Base-by-base conservation (phyloP, 2,797 vertebrate species). In the Hipposideros larvatus region DNA sequence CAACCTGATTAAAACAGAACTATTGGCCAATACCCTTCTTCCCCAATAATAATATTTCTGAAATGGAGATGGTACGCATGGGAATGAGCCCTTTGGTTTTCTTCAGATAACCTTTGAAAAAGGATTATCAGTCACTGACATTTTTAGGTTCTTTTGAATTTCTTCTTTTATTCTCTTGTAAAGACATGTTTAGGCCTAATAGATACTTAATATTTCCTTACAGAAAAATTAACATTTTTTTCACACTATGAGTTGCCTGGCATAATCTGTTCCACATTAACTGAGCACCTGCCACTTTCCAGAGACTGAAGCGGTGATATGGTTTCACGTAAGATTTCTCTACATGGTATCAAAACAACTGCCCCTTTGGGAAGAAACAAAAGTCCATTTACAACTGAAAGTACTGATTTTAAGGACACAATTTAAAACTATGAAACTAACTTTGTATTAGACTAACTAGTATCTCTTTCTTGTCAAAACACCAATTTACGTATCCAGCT, bases 361-460 rank as follows among this genome's bases (percentile, higher is more conserved):
- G 16, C 37, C 51, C 4, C 22, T 70, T 96, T 61, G 4, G 7
- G 79, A 43, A 86, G 37, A 94, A 84, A 65, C 2, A 37, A 77
- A 87, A 41, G 21, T 77, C 43, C 53, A 75, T 61, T 65, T 61
- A 90, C 43, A 88, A 86, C 79, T 46, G 46, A 87, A 91, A 93
- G 19, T 43, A 85, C 91, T 77, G 8, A 3, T 66, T 96, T 86
- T 63, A 87, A 75, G 28, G 70, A 91, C 34, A 31, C 18, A 83
- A 85, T 57, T 55, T 74, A 84, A 90, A 91, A 48, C 18, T 59
- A 79, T 65, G 14, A 96, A 90, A 84, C 61, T 92, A 78, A 78
- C 18, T 91, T 93, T 77, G 14, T 51, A 46, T 37, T 59, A 71
- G 21, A 22, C 74, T 80, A 86, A 57, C 31, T 53, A 71, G 28